Conservation (phyloP, 1,140 invertebrate genomes). For the Palaemon carinicauda region DNA sequence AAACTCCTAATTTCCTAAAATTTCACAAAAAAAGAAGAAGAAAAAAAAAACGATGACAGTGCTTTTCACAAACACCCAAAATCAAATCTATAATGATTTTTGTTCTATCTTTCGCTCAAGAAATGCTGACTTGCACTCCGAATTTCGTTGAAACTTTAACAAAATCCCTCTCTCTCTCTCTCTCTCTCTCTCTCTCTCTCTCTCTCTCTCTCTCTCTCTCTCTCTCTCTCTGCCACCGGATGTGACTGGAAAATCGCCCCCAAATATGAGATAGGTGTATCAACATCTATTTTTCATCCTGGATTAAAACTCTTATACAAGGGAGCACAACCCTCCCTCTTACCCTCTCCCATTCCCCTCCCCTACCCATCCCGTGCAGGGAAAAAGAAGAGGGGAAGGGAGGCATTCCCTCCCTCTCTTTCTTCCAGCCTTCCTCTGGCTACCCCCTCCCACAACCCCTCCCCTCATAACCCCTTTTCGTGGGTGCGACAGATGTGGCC, state of each 20-base stretch:
- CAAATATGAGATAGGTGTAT: conserved; percentile 16
- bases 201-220: conserved; percentile 10
- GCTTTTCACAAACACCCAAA: too few species aligned
- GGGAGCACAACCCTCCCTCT: background rate
- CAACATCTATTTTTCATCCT: conserved; percentile 49
- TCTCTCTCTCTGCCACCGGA: background rate
- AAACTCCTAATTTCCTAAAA: too few species aligned
- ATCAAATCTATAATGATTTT: too few species aligned
- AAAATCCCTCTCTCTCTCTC: background rate
- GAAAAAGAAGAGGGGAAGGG: background rate
- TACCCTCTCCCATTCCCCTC: background rate
- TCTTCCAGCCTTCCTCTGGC: background rate
- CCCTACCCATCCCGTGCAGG: background rate
- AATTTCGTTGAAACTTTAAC: too few species aligned
- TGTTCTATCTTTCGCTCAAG: too few species aligned
- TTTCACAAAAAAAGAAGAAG: too few species aligned
- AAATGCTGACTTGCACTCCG: too few species aligned
- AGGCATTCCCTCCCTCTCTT: background rate
- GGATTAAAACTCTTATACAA: conserved; percentile 15
- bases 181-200: conserved; percentile 2
- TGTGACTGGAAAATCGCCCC: background rate
- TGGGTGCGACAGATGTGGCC: conserved; percentile 16
- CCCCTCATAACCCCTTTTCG: background rate
- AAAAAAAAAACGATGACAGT: too few species aligned
- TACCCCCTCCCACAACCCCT: background rate